Conservation (phyloP, 2,113 vertebrate genomes). For the Alexandromys fortis region DNA sequence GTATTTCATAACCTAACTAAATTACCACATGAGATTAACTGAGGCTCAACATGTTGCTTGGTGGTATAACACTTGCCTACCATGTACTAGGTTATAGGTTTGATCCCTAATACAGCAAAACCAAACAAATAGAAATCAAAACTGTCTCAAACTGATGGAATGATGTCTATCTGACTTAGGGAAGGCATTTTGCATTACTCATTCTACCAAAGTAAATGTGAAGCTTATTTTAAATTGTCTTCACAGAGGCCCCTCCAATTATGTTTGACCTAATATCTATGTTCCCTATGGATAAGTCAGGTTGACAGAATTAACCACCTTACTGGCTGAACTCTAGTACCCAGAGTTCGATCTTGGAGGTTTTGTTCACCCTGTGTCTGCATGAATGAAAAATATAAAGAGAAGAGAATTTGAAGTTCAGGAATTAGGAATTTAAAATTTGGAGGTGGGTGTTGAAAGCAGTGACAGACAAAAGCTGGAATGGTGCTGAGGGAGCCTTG, state of each 20-base stretch:
- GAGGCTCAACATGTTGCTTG: not conserved
- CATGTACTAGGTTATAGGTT: not conserved
- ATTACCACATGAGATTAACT: not conserved
- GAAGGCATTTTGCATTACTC: not conserved
- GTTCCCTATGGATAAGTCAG: not conserved
- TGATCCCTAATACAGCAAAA: not conserved
- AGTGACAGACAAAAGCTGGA: not conserved
- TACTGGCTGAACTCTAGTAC: not conserved
- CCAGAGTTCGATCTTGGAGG: too few relatives aligned
- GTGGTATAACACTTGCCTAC: not conserved
- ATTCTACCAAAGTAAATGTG: not conserved
- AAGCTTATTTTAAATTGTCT: not conserved
- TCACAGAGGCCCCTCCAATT: not conserved
- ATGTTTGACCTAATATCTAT: not conserved
- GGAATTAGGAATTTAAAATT: not conserved
- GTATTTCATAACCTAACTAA: not conserved
- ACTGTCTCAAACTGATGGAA: not conserved
- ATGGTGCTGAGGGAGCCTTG: not conserved
- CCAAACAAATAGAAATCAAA: not conserved
- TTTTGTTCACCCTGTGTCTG: not conserved
- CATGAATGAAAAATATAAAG: not conserved
- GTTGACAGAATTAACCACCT: not conserved
- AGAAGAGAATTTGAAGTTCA: not conserved
- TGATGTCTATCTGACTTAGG: too few relatives aligned
- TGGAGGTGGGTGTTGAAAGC: not conserved